A percentile compares a stretch with the other conserved stretches of the same genome.
phyloP scores from a whole-genome alignment of 2,113 vertebrate species.

The Zosterops hypoxanthus region DNA sequence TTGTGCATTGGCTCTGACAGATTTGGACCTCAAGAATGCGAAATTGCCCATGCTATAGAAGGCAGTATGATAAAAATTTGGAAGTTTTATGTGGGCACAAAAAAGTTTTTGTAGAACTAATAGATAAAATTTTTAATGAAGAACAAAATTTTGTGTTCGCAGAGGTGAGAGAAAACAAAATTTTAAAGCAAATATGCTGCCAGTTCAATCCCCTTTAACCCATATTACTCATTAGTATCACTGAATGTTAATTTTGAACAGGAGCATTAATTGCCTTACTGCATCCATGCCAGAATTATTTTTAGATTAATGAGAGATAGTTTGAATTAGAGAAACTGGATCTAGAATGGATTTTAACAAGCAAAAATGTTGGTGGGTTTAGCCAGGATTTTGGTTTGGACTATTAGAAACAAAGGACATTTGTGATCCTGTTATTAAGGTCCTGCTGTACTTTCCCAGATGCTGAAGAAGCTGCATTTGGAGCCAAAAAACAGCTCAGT shows the following conservation, averaged over 20 bases:
- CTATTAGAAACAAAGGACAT: not conserved
- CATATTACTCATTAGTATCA: slow-evolving; percentile 13
- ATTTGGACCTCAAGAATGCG: not conserved
- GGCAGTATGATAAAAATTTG: not conserved
- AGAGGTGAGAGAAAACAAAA: not conserved
- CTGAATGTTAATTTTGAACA: not conserved
- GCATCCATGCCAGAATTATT: slow-evolving; percentile 15
- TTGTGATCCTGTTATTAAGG: not conserved
- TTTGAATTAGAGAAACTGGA: slow-evolving; percentile 54
- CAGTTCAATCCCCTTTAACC: slow-evolving; percentile 18
- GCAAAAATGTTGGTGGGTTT: not conserved
- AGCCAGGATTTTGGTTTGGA: slow-evolving; percentile 1
- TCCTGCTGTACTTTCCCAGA: not conserved
- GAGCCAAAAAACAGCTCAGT: not conserved
- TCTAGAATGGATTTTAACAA: not conserved
- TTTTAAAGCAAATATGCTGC: slow-evolving; percentile 34
- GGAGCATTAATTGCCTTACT: not conserved
- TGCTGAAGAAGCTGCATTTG: not conserved
- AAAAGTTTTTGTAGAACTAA: not conserved
- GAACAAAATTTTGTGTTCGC: slow-evolving; percentile 30
- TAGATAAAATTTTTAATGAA: not conserved
- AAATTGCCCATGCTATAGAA: not conserved
- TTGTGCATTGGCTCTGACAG: not conserved
- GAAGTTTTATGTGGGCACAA: not conserved
- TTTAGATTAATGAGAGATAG: slow-evolving; percentile 32